phyloP scores from a whole-genome alignment of 2,888 invertebrate genomes.

The Apamea crenata region DNA sequence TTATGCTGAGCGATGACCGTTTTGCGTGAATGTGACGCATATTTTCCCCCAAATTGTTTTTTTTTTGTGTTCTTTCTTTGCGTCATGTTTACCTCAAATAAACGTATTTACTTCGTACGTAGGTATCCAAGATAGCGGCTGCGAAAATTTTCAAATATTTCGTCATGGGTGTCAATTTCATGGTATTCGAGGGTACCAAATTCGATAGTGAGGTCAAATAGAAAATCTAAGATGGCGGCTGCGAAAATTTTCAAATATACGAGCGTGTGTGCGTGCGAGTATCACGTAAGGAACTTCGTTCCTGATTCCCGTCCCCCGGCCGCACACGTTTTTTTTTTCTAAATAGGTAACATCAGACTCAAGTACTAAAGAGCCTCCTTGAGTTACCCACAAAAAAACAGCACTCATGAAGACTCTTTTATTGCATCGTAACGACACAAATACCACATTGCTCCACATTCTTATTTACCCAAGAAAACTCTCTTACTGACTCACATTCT shows the following conservation, averaged over 20 bases:
- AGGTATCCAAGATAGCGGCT: background rate
- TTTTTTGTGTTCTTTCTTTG: background rate
- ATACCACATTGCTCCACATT: conserved; percentile 9
- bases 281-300: too few species aligned
- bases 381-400: background rate
- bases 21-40: background rate
- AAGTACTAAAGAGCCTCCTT: background rate
- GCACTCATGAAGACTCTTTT: background rate
- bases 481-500: conserved; percentile 12
- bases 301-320: too few species aligned
- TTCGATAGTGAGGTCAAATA: background rate
- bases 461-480: background rate
- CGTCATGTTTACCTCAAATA: background rate
- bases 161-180: background rate
- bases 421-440: conserved; percentile 7
- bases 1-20: background rate
- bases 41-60: background rate
- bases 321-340: background rate
- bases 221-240: background rate
- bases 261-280: too few species aligned
- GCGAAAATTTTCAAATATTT: background rate
- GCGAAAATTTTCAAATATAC: background rate
- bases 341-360: background rate
- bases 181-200: background rate
- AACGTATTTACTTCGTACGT: background rate